phyloP scores from a whole-genome alignment of 2,888 invertebrate species.

The Pantelozetes paolii region DNA sequence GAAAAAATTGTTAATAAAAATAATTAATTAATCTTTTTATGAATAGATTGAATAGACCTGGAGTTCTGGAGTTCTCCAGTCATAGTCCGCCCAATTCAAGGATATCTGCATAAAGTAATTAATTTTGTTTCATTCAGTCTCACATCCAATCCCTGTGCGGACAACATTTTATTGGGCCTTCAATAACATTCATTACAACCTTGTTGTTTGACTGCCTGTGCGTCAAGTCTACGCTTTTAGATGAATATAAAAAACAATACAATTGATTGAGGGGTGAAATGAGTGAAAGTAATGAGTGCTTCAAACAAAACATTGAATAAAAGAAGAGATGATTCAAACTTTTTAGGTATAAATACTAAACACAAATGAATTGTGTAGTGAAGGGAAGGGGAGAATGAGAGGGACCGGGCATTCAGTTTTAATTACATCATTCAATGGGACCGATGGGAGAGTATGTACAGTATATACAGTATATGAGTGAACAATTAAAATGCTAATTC shows the following conservation, averaged over 20 bases:
- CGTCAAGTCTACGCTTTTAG: neutral
- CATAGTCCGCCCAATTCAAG: constrained; percentile 35
- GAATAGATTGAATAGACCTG: neutral
- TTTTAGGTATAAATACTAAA: neutral
- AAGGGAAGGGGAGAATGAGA: neutral
- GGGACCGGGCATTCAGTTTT: constrained; percentile 3
- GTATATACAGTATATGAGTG: neutral
- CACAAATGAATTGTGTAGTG: neutral
- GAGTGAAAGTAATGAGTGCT: neutral
- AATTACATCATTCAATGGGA: constrained; percentile 22
- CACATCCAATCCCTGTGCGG: constrained; percentile 31
- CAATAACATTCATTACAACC: constrained; percentile 30
- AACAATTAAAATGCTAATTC: constrained; percentile 33
- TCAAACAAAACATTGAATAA: constrained; percentile 1
- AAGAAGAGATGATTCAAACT: constrained; percentile 10
- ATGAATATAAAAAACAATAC: constrained; percentile 28
- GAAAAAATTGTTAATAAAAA: constrained; percentile 11
- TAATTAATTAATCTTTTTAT: constrained; percentile 3
- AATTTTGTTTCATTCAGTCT: constrained; percentile 24
- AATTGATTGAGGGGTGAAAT: too few species aligned
- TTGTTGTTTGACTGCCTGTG: constrained; percentile 28
- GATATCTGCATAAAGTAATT: constrained; percentile 34
- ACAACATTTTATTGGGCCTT: constrained; percentile 35
- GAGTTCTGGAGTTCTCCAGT: too few species aligned
- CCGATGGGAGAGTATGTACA: neutral